Evolutionary conservation across 1,140 invertebrate species (phyloP), one percentile per base, ranked within the genome.

Genomic region (Pseudomyrmex pallidus): DNA sequence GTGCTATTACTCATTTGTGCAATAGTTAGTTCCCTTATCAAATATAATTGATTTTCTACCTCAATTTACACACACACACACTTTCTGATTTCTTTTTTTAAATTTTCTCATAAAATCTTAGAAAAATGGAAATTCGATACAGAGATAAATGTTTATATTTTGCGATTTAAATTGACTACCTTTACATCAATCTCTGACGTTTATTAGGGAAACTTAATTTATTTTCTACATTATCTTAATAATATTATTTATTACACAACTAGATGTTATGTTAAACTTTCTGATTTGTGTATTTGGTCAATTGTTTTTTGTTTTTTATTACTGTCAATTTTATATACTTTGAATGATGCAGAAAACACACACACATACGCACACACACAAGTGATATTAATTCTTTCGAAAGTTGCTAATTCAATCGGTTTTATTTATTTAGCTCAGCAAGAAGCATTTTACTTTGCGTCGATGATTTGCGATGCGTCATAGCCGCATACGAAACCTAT

Each of bases 101-200:
- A 22, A n/a, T 17, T 15, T 61, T 52, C 22, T 63, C 44, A 48
- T 1, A 20, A 61, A 48, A 74, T 46, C 44, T 22, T 62, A 62
- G 57, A 62, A 62, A 74, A 74, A 62, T 74, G 57, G 44, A 74
- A 52, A 74, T 50, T 48, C 35, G 56, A 62, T n/a, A n/a, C 20
- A 13, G 4, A 44, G 17, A n/a, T 25, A 62, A 62, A 50, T 62
- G n/a, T 9, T 9, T 62, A 22, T 62, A 25, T 48, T 61, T 25
- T 10, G 7, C 15, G 44, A 61, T 25, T 3, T 25, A 12, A 46
- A 13, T 48, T 22, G 20, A 25, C 17, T 62, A 12, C n/a, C n/a
- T 48, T 46, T 22, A 22, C n/a, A n/a, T 52, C 46, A 5, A 25
- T 72, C 22, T 35, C 54, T 35, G n/a, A 70, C 54, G 13, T 52